Base-by-base conservation (phyloP, 2,113 vertebrate species). In the Sinocyclocheilus anshuiensis region DNA sequence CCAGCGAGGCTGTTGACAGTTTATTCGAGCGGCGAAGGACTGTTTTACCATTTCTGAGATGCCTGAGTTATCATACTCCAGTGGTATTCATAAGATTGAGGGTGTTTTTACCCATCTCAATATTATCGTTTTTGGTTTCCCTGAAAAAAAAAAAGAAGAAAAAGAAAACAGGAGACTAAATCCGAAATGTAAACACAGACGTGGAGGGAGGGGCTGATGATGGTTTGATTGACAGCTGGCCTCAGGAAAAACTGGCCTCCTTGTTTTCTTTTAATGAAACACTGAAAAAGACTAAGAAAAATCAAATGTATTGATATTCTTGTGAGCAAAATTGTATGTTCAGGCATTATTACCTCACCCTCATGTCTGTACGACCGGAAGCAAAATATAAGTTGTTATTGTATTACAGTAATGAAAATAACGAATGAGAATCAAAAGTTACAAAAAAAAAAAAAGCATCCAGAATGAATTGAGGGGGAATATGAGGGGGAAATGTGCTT, bases 1-100 rank as follows among this genome's bases (percentile, higher is more conserved):
- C 82, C 83, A 86, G 86, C 42, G 65, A 77, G 81, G 13, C 81
- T 88, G 88, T 84, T 86, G 85, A 87, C 90, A 86, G 89, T 89
- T 88, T 87, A 83, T 83, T 81, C 13, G 45, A 67, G 65, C 18
- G 78, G 65, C 78, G 87, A 91, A 90, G 89, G 89, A 87, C 89
- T 91, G 87, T 90, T 91, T 89, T 83, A 89, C 87, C 87, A 91
- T 90, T 88, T 87, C 87, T 90, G 85, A 84, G 86, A 90, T 90
- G 89, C 86, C 88, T 87, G 48, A 89, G 84, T 82, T 89, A 91
- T 91, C 89, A 87, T 61, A 80, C 75, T 63, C 24, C 84, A 45
- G 80, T 87, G 69, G 69, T 83, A 77, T 84, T 91, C 83, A 86
- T 77, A 87, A 71, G 87, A 87, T n/a, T 45, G 50, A 45, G 71